Base-by-base conservation (phyloP, 1,140 invertebrate species). In the Calycopis cecrops region DNA sequence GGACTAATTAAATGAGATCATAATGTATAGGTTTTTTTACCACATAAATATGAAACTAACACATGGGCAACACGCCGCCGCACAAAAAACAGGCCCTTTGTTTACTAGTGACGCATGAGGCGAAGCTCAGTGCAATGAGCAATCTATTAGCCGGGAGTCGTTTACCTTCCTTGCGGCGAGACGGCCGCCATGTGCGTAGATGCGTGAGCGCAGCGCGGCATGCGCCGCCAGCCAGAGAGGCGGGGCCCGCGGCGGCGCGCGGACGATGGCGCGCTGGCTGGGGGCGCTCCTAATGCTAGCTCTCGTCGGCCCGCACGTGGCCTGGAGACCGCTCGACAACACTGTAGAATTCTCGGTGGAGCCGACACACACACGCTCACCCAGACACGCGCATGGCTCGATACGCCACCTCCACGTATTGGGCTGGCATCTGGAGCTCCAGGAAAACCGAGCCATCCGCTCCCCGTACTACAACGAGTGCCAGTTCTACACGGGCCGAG, bases 161-260 rank as follows among this genome's bases (percentile, higher is more conserved):
- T 84, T 84, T 84, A 87, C 81, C 80, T 81, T 83, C 77, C 72
- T 73, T 69, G 75, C 73, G 77, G 64, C 80, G 80, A 80, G 83
- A 78, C 84, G 71, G 69, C 66, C 74, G 80, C 71, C 76, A 81
- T 83, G 81, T 81, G 79, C 79, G 84, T 82, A 77, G 62, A 76
- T 79, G 79, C 79, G 79, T 81, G 63, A 77, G 80, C 73, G 76
- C 74, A 80, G 65, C 73, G 65, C 66, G 67, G 58, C 66, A 65
- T 58, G 63, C 65, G 63, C 65, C 71, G 63, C 51, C 67, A 59
- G 62, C 48, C 79, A 79, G 73, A 81, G 71, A 69, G 73, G 67
- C 72, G 67, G 61, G 63, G 75, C 72, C 72, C 71, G 72, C 80
- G 79, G 70, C 76, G 63, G 72, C 72, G 82, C 76, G 79, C 78